These are phyloP conservation scores for Tridacna gigas DNA, from an alignment of 2,888 invertebrate species.

Conservation along the genomic window DNA sequence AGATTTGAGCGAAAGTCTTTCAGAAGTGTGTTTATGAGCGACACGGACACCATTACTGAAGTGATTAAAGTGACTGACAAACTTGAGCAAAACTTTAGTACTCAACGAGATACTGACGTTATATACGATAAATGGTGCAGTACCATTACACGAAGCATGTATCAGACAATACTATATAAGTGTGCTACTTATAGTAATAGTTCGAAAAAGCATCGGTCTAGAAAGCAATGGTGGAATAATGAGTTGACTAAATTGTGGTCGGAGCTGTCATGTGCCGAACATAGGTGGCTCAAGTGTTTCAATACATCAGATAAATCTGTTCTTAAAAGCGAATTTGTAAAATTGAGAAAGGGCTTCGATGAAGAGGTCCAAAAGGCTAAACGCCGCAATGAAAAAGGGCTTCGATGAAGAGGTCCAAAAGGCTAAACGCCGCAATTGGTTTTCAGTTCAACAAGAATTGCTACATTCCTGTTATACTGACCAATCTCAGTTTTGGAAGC, in stretches of 20 bases:
- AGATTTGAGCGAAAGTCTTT: neutral
- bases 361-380: slow-evolving; percentile 8
- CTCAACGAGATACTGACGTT: slow-evolving; percentile 19
- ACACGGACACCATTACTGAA: neutral
- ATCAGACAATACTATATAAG: slow-evolving; percentile 11
- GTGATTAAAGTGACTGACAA: neutral
- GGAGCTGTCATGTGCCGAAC: neutral
- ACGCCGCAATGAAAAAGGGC: slow-evolving; percentile 6
- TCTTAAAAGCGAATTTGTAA: slow-evolving; percentile 20
- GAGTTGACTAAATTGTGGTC: slow-evolving; percentile 3
- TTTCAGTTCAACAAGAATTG: slow-evolving; percentile 21
- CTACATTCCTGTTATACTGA: slow-evolving; percentile 23
- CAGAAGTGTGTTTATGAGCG: slow-evolving; percentile 2
- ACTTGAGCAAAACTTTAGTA: neutral
- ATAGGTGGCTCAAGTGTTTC: neutral
- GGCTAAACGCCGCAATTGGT: slow-evolving; percentile 9
- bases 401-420: no score
- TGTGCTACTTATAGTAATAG: neutral
- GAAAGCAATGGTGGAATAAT: slow-evolving; percentile 25
- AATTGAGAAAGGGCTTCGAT: slow-evolving; percentile 29
- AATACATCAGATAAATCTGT: neutral
- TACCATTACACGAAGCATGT: slow-evolving; percentile 22
- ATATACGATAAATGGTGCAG: slow-evolving; percentile 28
- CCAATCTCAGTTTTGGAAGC: slow-evolving; percentile 36
- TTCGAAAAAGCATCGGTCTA: neutral